Evolutionary conservation across 2,888 invertebrate genomes (phyloP).

Genomic region (Mythimna impura): DNA sequence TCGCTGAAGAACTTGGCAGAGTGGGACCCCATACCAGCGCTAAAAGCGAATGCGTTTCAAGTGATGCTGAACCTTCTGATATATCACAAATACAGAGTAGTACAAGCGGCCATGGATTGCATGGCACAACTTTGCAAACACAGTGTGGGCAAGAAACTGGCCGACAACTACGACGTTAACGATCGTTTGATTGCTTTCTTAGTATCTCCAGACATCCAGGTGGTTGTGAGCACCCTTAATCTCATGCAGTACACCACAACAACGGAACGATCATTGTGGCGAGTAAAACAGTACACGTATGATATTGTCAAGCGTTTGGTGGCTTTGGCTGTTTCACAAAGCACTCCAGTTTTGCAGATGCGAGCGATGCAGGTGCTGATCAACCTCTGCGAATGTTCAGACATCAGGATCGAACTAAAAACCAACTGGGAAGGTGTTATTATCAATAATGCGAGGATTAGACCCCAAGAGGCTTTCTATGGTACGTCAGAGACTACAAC

Average conservation of each 20-base stretch:
- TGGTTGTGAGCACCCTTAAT: slow-evolving; percentile 77
- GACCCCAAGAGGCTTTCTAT: slow-evolving; percentile 81
- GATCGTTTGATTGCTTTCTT: slow-evolving; percentile 71
- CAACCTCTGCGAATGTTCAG: slow-evolving; percentile 85
- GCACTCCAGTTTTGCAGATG: slow-evolving; percentile 78
- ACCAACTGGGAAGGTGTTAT: slow-evolving; percentile 73
- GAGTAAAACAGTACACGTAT: slow-evolving; percentile 77
- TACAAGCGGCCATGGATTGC: slow-evolving; percentile 80
- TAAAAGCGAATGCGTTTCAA: slow-evolving; percentile 83
- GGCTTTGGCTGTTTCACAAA: slow-evolving; percentile 70
- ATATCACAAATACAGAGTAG: slow-evolving; percentile 72
- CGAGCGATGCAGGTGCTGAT: slow-evolving; percentile 80
- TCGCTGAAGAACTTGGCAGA: slow-evolving; percentile 78
- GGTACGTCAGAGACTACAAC: slow-evolving; percentile 79
- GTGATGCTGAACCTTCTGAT: slow-evolving; percentile 77
- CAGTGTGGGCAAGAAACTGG: slow-evolving; percentile 77
- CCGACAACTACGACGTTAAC: slow-evolving; percentile 81
- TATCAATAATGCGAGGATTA: slow-evolving; percentile 67
- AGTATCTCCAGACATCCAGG: slow-evolving; percentile 66
- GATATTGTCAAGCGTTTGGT: slow-evolving; percentile 77
- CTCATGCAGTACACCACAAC: slow-evolving; percentile 80
- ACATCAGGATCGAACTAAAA: slow-evolving; percentile 79
- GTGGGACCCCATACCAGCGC: slow-evolving; percentile 77
- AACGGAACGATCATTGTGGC: slow-evolving; percentile 84
- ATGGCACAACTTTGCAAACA: slow-evolving; percentile 84